Evolutionary conservation across 30 jellyfish, hydroid and myxozoan species (phyloP).

Genomic region (Chironex yamaguchii): DNA sequence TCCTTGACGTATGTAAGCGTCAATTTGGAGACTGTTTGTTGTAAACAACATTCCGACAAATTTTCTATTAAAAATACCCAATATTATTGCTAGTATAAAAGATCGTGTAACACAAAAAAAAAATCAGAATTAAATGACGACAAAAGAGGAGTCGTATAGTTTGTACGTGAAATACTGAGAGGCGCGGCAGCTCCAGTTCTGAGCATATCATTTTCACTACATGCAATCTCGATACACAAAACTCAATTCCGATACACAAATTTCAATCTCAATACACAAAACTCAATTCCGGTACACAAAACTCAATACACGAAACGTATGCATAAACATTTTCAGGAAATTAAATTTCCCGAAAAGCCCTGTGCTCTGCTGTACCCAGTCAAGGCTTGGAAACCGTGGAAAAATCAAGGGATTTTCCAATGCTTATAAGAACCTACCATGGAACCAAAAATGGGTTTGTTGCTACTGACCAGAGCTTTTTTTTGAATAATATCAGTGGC

Average conservation of each 20-base stretch:
- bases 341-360: slow-evolving; percentile 3
- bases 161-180: no score
- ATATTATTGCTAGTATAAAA: no score
- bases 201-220: no score
- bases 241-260: slow-evolving; percentile 23
- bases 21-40: no score
- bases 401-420: slow-evolving; percentile 61
- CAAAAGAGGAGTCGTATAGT: no score
- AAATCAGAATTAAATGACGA: no score
- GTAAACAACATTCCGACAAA: no score
- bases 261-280: slow-evolving; percentile 42
- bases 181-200: no score
- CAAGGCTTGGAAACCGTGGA: slow-evolving; percentile 60
- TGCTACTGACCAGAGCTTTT: slow-evolving; percentile 66
- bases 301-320: slow-evolving; percentile 11
- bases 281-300: slow-evolving; percentile 17
- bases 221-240: no score
- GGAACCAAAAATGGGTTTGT: slow-evolving; percentile 77
- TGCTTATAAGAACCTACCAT: slow-evolving; percentile 30
- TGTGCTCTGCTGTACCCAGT: slow-evolving; percentile 47
- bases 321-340: slow-evolving; percentile 2
- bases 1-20: no score
- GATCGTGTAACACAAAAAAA: no score
- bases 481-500: slow-evolving; percentile 51
- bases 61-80: no score